phyloP scores from a whole-genome alignment of 2,797 vertebrate genomes.

The Alfaro cultratus region DNA sequence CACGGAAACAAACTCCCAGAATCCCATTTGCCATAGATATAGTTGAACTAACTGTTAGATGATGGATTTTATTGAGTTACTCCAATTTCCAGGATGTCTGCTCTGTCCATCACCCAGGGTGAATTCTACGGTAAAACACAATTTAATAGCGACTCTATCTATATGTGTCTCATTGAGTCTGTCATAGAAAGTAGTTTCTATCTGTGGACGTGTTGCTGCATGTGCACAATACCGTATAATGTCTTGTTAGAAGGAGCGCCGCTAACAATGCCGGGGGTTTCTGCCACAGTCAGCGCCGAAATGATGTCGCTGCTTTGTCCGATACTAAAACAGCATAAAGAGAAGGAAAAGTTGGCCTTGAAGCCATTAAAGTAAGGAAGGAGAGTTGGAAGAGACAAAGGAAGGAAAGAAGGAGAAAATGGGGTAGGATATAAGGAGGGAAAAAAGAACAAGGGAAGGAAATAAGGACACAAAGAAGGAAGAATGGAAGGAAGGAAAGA shows the following conservation, averaged over 20 bases:
- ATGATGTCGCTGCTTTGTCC: neutral
- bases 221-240: constrained; percentile 2
- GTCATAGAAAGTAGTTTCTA: constrained; percentile 1
- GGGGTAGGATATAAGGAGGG: neutral
- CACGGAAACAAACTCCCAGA: neutral
- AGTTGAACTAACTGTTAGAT: neutral
- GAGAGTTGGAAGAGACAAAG: neutral
- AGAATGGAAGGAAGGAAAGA: neutral
- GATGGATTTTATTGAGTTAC: constrained; percentile 2
- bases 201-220: constrained; percentile 12
- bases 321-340: neutral
- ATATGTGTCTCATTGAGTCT: neutral
- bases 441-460: neutral
- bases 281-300: neutral
- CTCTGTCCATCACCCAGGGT: neutral
- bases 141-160: neutral
- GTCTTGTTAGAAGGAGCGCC: neutral
- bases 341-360: neutral
- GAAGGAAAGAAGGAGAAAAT: neutral
- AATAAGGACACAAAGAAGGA: neutral
- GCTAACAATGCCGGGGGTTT: neutral
- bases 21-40: neutral
- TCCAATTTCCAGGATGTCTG: neutral
- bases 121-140: neutral
- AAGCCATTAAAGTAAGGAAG: neutral